These are phyloP conservation scores for Hippocampus zosterae DNA, from an alignment of 2,113 vertebrate species.

Conservation along the genomic window DNA sequence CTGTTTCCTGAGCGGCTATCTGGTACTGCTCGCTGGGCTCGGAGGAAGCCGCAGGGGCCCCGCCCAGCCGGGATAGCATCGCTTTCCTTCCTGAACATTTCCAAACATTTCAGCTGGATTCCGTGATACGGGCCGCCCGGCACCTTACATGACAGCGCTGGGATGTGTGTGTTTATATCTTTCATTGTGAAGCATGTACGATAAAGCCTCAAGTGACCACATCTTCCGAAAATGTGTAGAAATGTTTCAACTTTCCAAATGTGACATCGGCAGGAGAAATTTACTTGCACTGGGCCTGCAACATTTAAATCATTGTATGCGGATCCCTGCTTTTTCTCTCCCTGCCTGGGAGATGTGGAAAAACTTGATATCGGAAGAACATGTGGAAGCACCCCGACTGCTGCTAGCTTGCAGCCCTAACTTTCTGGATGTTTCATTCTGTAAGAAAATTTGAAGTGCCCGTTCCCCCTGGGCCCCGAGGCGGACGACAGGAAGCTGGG, in stretches of 20 bases:
- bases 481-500: slow-evolving; percentile 56
- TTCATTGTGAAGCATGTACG: not conserved
- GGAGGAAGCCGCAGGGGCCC: slow-evolving; percentile 60
- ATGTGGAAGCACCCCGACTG: slow-evolving; percentile 17
- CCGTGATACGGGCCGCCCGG: slow-evolving; percentile 40
- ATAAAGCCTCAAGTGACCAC: not conserved
- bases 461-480: not conserved
- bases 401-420: slow-evolving; percentile 17
- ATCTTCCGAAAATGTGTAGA: slow-evolving; percentile 24
- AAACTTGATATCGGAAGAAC: slow-evolving; percentile 26
- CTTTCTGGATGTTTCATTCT: not conserved
- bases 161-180: slow-evolving; percentile 4
- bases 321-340: slow-evolving; percentile 43
- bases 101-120: slow-evolving; percentile 53
- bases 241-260: slow-evolving; percentile 33
- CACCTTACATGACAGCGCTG: slow-evolving; percentile 42
- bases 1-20: slow-evolving; percentile 67
- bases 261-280: slow-evolving; percentile 39
- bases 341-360: slow-evolving; percentile 27
- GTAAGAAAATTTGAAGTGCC: not conserved
- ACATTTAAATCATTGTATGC: slow-evolving; percentile 42
- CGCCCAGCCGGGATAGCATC: slow-evolving; percentile 67
- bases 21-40: slow-evolving; percentile 50
- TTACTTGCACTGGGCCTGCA: slow-evolving; percentile 36
- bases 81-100: slow-evolving; percentile 68